These are phyloP conservation scores for Lerista edwardsae DNA, from an alignment of 2,797 vertebrate species.

Conservation along the genomic window DNA sequence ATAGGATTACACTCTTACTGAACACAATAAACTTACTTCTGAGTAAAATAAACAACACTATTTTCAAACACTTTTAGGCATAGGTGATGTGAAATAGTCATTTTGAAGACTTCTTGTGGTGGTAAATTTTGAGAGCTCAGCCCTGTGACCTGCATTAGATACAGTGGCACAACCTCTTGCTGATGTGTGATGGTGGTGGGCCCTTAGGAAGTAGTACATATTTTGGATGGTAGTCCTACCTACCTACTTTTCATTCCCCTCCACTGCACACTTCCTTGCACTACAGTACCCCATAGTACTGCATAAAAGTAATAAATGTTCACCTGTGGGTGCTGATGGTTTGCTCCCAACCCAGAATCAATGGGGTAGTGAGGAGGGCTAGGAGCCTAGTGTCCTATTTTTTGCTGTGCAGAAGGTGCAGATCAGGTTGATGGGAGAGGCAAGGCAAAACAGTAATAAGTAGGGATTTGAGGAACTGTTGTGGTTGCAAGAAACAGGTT, in stretches of 20 bases:
- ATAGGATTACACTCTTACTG: too few relatives aligned
- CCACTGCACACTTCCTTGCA: not conserved
- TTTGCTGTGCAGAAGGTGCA: not conserved
- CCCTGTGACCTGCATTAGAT: not conserved
- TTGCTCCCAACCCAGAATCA: not conserved
- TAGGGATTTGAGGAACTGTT: not conserved
- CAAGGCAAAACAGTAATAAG: not conserved
- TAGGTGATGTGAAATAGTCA: not conserved
- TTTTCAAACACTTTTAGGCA: too few relatives aligned
- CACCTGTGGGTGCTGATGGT: not conserved
- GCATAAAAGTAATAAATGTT: not conserved
- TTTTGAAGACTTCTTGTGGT: not conserved
- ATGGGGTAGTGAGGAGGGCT: not conserved
- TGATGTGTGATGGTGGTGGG: not conserved
- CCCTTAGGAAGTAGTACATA: not conserved
- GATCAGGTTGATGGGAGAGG: not conserved
- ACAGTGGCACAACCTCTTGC: not conserved
- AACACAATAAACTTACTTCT: too few relatives aligned
- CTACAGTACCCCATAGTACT: not conserved
- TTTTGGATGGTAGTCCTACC: not conserved
- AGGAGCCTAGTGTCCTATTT: not conserved
- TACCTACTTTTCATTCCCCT: not conserved
- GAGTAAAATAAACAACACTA: too few relatives aligned
- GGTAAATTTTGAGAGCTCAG: not conserved
- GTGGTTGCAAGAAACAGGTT: not conserved